Conservation (phyloP, 2,113 vertebrate species). For the Eclectus roratus region DNA sequence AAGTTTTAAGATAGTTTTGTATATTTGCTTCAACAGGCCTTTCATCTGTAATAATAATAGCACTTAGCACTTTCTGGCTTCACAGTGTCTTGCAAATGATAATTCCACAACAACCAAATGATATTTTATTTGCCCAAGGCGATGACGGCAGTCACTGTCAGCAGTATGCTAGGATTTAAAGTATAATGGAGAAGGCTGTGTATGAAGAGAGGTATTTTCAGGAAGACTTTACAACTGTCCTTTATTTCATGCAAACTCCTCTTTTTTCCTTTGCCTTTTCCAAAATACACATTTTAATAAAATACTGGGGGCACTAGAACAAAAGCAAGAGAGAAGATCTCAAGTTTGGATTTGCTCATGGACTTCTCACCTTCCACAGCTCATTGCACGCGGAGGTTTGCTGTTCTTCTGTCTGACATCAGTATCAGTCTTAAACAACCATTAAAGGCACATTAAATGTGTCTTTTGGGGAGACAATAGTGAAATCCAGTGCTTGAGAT, state of each 20-base stretch:
- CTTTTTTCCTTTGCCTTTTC: not conserved
- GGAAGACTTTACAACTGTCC: not conserved
- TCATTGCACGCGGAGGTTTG: not conserved
- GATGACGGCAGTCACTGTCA: not conserved
- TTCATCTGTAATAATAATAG: not conserved
- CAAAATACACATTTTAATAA: not conserved
- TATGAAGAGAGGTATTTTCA: not conserved
- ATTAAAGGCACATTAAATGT: too few species aligned
- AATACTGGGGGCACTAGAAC: not conserved
- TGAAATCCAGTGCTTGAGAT: not conserved
- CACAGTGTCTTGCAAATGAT: not conserved
- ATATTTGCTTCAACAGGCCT: not conserved
- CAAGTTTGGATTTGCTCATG: not conserved
- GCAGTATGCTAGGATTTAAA: not conserved
- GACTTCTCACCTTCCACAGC: not conserved
- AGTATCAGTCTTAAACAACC: not conserved
- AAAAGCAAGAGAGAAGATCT: not conserved
- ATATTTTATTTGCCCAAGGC: not conserved
- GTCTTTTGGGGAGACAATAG: not conserved
- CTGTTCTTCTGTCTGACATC: not conserved
- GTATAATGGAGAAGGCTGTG: not conserved
- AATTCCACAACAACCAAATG: not conserved
- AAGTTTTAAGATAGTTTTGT: slow-evolving; percentile 4
- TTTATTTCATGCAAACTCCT: not conserved
- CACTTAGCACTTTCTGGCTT: not conserved